phyloP scores from a whole-genome alignment of 2,113 vertebrate genomes.

The Axis porcinus region DNA sequence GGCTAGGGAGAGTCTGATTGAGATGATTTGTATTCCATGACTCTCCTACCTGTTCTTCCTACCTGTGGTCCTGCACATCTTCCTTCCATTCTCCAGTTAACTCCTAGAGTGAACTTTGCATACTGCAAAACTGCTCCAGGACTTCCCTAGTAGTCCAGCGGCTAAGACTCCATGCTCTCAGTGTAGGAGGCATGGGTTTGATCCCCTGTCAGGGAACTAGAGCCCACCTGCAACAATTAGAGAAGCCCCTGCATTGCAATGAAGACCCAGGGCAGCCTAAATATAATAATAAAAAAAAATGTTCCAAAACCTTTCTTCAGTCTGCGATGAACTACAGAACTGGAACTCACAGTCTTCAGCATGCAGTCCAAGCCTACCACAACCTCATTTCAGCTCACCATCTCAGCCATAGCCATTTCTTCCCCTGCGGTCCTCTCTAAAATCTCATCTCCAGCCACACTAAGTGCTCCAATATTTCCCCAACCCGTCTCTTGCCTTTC shows the following conservation, averaged over 20 bases:
- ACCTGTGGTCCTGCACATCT: not conserved
- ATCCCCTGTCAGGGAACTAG: not conserved
- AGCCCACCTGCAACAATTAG: not conserved
- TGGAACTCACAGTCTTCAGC: not conserved
- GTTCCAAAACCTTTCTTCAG: not conserved
- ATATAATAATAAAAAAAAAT: not conserved
- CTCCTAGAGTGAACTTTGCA: not conserved
- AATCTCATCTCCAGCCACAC: not conserved
- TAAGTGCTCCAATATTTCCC: not conserved
- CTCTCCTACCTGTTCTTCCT: not conserved
- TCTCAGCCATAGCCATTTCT: not conserved
- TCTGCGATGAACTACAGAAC: not conserved
- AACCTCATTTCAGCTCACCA: not conserved
- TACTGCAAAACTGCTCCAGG: not conserved
- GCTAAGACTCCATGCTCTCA: not conserved
- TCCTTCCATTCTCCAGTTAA: not conserved
- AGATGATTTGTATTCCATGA: not conserved
- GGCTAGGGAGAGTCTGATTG: not conserved
- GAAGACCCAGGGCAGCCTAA: not conserved
- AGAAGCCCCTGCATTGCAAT: not conserved
- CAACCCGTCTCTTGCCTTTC: not conserved
- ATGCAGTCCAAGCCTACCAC: not conserved
- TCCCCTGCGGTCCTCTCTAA: not conserved
- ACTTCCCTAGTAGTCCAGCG: not conserved
- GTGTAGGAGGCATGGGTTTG: not conserved